Conservation (phyloP, 92 coral and sea anemone species). For the Zoanthus sociatus region DNA sequence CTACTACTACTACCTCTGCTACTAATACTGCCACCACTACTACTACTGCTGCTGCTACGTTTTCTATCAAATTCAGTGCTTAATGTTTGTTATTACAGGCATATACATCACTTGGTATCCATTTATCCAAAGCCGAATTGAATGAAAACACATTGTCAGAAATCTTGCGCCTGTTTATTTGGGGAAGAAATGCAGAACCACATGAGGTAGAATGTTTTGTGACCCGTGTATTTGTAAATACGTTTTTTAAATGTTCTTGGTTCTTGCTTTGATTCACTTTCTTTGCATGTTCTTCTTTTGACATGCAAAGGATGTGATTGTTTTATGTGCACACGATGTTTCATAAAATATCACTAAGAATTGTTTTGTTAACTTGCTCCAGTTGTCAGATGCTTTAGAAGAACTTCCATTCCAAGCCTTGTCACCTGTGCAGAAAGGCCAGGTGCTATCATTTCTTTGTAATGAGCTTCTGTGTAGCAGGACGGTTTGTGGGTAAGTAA, state of each 20-base stretch:
- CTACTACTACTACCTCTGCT: too few species aligned
- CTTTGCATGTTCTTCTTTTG: too few species aligned
- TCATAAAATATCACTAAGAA: neutral
- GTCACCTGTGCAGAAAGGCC: slow-evolving; percentile 84
- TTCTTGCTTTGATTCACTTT: too few species aligned
- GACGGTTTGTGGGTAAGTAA: slow-evolving; percentile 79
- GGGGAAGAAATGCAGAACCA: slow-evolving; percentile 89
- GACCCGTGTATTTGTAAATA: neutral
- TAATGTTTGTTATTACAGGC: slow-evolving; percentile 58
- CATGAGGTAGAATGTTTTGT: slow-evolving; percentile 67
- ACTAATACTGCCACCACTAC: neutral
- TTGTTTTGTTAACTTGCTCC: slow-evolving; percentile 9
- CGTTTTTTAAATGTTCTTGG: neutral
- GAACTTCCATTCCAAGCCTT: slow-evolving; percentile 89
- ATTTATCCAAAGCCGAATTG: slow-evolving; percentile 88
- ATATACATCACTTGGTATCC: slow-evolving; percentile 87
- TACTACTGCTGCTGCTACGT: neutral
- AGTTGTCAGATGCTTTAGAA: slow-evolving; percentile 91
- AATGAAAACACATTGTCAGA: slow-evolving; percentile 91
- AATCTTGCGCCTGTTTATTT: slow-evolving; percentile 83
- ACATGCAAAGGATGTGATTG: too few species aligned
- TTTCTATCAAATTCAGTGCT: too few species aligned
- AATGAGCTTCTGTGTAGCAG: slow-evolving; percentile 95
- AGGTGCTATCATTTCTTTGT: slow-evolving; percentile 83
- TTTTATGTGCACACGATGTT: too few species aligned